A percentile compares a stretch with the other conserved stretches of the same genome.
phyloP scores from a whole-genome alignment of 1,140 invertebrate species.

The Trachymyrmex cornetzi region DNA sequence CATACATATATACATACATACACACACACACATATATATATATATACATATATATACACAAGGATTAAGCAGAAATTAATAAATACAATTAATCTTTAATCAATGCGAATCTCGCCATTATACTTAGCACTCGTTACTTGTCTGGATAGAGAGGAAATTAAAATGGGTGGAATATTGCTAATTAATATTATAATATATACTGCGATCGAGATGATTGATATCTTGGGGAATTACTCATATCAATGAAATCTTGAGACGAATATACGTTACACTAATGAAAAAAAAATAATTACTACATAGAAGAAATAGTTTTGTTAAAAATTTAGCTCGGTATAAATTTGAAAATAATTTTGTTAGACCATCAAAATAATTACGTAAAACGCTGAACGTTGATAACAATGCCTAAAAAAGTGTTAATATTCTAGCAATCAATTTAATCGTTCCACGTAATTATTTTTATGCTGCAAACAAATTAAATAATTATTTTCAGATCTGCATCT shows the following conservation, averaged over 20 bases:
- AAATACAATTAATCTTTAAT: slow-evolving; percentile 39
- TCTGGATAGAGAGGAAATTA: neutral
- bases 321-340: no score
- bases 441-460: no score
- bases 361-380: no score
- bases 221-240: slow-evolving; percentile 40
- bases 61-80: slow-evolving; percentile 13
- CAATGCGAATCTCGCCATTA: slow-evolving; percentile 6
- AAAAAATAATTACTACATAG: neutral
- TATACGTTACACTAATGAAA: slow-evolving; percentile 35
- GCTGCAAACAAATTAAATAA: no score
- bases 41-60: neutral
- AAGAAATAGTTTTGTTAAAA: no score
- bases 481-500: no score
- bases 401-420: no score
- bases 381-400: no score
- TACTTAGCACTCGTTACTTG: slow-evolving; percentile 28
- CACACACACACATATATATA: neutral
- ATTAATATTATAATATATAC: slow-evolving; percentile 46
- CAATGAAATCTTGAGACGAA: neutral
- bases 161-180: slow-evolving; percentile 28
- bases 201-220: slow-evolving; percentile 40
- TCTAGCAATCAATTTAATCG: no score
- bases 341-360: no score
- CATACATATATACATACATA: neutral